Percentiles rank a stretch among this genome's conserved stretches.
Evolutionary conservation across 1,140 invertebrate species (phyloP).

Genomic region (Drosophila biarmipes): DNA sequence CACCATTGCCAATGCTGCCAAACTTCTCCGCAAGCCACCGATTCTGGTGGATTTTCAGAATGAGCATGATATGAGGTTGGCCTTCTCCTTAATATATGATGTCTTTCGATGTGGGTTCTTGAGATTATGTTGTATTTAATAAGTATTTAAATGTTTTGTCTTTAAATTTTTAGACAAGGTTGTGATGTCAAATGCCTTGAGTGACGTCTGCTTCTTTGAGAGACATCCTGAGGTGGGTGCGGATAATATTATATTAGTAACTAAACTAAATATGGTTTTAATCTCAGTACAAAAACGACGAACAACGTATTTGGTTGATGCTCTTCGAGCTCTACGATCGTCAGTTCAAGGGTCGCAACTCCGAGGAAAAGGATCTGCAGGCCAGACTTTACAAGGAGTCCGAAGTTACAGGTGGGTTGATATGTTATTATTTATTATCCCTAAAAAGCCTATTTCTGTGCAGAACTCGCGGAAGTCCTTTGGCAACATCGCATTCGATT

Average conservation of each 20-base stretch:
- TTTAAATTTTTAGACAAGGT: constrained; percentile 86
- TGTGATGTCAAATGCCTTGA: constrained; percentile 88
- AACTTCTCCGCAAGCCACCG: constrained; percentile 86
- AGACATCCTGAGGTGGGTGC: constrained; percentile 86
- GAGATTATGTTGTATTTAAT: constrained; percentile 86
- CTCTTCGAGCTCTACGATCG: constrained; percentile 88
- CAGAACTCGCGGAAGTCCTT: constrained; percentile 87
- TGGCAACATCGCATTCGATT: constrained; percentile 88
- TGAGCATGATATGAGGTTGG: constrained; percentile 91
- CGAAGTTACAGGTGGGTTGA: constrained; percentile 79
- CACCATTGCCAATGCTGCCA: constrained; percentile 87
- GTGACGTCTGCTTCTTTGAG: constrained; percentile 88
- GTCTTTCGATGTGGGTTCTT: constrained; percentile 90
- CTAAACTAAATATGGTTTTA: neutral
- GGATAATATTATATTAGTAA: neutral
- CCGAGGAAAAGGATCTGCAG: constrained; percentile 74
- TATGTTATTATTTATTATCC: too few species aligned
- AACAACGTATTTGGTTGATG: constrained; percentile 86
- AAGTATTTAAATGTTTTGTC: constrained; percentile 58
- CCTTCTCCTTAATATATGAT: constrained; percentile 91
- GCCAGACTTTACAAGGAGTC: constrained; percentile 84
- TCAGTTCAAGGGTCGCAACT: constrained; percentile 85
- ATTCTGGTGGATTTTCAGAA: constrained; percentile 86
- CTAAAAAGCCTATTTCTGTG: neutral
- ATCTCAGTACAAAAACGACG: constrained; percentile 66